Evolutionary conservation across 2,113 vertebrate species (phyloP).

Genomic region (Manacus vitellinus): DNA sequence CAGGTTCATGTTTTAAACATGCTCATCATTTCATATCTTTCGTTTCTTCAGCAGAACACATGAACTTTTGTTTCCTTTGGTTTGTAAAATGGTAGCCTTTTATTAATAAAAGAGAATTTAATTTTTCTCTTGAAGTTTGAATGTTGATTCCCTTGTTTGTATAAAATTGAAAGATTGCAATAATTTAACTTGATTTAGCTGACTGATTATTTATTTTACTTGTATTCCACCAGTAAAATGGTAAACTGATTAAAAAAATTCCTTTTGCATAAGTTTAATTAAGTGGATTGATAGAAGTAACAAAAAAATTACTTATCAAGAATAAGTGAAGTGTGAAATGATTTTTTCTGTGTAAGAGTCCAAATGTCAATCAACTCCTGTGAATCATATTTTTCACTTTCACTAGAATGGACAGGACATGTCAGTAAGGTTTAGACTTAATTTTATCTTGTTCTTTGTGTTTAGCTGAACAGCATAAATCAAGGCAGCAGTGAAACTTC

Average conservation of each 20-base stretch:
- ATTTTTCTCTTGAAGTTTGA: background rate
- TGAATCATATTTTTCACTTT: background rate
- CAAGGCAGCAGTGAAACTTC: conserved; percentile 71
- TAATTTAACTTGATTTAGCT: background rate
- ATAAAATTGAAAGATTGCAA: background rate
- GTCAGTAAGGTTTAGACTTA: background rate
- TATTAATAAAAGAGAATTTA: background rate
- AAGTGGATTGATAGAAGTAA: background rate
- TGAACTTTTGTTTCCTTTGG: background rate
- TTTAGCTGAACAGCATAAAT: conserved; percentile 86
- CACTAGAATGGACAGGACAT: background rate
- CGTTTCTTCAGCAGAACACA: background rate
- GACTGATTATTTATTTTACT: background rate
- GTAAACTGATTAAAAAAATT: background rate
- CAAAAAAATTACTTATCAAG: background rate
- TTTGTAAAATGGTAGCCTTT: background rate
- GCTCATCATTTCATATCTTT: background rate
- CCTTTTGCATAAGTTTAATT: background rate
- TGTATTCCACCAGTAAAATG: background rate
- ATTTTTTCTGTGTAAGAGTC: background rate
- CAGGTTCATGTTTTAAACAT: background rate
- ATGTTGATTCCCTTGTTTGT: background rate
- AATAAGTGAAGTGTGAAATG: background rate
- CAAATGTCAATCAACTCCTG: background rate
- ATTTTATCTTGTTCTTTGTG: background rate